phyloP scores from a whole-genome alignment of 1,140 invertebrate genomes.

The Rhopalosiphum maidis region DNA sequence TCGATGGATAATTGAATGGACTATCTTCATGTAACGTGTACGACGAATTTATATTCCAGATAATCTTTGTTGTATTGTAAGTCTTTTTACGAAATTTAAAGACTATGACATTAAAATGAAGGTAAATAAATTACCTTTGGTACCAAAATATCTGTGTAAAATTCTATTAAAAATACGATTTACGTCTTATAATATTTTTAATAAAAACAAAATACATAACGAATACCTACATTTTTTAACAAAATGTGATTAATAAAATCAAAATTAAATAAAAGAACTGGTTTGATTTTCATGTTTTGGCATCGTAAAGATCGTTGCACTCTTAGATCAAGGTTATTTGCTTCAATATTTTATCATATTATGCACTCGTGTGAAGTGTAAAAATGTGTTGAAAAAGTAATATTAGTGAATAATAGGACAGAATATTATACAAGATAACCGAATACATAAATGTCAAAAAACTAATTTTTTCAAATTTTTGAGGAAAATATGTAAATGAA shows the following conservation, averaged over 20 bases:
- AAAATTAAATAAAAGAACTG: constrained; percentile 27
- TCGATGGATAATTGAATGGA: background rate
- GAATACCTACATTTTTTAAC: background rate
- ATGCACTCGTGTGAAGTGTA: background rate
- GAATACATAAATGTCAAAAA: background rate
- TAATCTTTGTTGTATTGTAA: no score
- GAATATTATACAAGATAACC: background rate
- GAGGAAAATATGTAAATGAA: background rate
- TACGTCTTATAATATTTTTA: no score
- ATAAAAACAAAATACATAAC: no score
- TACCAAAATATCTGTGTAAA: no score
- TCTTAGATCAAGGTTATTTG: constrained; percentile 35
- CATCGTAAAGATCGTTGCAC: constrained; percentile 49
- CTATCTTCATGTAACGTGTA: background rate
- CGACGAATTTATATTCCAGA: no score
- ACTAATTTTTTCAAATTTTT: background rate
- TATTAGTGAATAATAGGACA: background rate
- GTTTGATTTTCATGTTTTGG: constrained; percentile 53
- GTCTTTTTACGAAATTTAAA: no score
- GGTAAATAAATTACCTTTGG: no score
- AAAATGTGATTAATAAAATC: background rate
- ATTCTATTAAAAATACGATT: no score
- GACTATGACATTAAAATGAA: no score
- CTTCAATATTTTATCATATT: background rate
- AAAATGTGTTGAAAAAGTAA: background rate